These are phyloP conservation scores for Sphaerophoria rueppellii DNA, from an alignment of 2,888 invertebrate genomes.

Conservation along the genomic window DNA sequence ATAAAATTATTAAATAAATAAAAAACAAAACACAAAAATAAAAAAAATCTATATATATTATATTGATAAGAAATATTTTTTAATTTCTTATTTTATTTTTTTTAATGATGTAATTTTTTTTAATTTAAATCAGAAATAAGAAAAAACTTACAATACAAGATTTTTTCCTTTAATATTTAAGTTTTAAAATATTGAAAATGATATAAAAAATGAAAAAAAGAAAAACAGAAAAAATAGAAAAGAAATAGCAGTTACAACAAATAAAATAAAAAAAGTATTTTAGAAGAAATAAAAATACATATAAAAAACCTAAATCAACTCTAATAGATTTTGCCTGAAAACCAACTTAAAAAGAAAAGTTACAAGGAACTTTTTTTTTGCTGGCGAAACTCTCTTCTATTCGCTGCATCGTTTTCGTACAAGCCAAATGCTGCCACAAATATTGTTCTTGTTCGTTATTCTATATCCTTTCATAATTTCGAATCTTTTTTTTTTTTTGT, in stretches of 20 bases:
- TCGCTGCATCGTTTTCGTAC: conserved; percentile 45
- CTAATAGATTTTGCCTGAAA: conserved; percentile 65
- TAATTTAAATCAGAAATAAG: conserved; percentile 78
- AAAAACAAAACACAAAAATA: conserved; percentile 74
- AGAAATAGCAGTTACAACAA: conserved; percentile 69
- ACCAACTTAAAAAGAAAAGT: conserved; percentile 48
- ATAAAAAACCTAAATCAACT: conserved; percentile 54
- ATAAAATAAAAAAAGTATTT: conserved; percentile 70
- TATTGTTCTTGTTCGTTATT: conserved; percentile 37
- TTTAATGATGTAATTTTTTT: conserved; percentile 81
- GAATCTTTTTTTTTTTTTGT: background rate
- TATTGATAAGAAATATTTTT: conserved; percentile 81
- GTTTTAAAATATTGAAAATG: conserved; percentile 76
- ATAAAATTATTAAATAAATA: conserved; percentile 76
- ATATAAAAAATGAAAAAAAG: conserved; percentile 73
- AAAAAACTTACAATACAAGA: conserved; percentile 77
- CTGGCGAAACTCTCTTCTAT: conserved; percentile 43
- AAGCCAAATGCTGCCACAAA: conserved; percentile 64
- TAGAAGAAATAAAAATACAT: conserved; percentile 70
- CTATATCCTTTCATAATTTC: conserved; percentile 18
- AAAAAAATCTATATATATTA: conserved; percentile 78
- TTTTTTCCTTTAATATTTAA: conserved; percentile 77
- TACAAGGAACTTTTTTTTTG: conserved; percentile 34
- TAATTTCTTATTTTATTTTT: conserved; percentile 81
- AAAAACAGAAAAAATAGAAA: conserved; percentile 73